Base-by-base conservation (phyloP, 2,113 vertebrate genomes). In the Clinocottus analis region DNA sequence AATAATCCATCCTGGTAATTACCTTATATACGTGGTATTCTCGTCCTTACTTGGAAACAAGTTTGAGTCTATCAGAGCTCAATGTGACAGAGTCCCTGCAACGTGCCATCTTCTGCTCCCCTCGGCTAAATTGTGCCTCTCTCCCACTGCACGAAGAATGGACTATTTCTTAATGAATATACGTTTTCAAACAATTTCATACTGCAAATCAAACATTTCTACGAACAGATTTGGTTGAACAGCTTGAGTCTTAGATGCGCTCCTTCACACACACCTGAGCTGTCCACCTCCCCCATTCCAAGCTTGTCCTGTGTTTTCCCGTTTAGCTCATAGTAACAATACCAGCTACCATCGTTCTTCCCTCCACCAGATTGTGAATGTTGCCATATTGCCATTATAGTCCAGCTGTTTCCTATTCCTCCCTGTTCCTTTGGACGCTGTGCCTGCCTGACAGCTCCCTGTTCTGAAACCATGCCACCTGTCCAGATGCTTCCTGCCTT, bases 1-100 rank as follows among this genome's bases (percentile, higher is more conserved):
- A 61, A 70, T 5, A 21, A 75, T 72, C 37, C 29, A 60, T 72
- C 25, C 59, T 71, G 66, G 69, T 76, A 55, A 68, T 72, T 9
- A 64, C 53, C 9, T n/a, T n/a, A 37, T 66, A 64, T 13, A 21
- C 60, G 43, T 29, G 25, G 35, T 35, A 11, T 68, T 82, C 56
- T 59, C 68, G 5, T 56, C n/a, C 60, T 59, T 23, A 41, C 3
- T 3, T 21, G 31, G 31, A 33, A 74, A 59, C 6, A 67, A 68
- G 33, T 43, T 33, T 31, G 10, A 60, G 39, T 61, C 7, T 11
- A 25, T 37, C n/a, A 43, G 31, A 70, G 60, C 51, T 69, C 27
- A 71, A 51, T 35, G 47, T 49, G 27, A 37, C 17, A 4, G 68
- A 56, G 60, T 47, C 55, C 31, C 60, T 13, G 29, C 27, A 51